Evolutionary conservation across 92 coral and sea anemone genomes (phyloP).

Genomic region (Actinernus sp.): DNA sequence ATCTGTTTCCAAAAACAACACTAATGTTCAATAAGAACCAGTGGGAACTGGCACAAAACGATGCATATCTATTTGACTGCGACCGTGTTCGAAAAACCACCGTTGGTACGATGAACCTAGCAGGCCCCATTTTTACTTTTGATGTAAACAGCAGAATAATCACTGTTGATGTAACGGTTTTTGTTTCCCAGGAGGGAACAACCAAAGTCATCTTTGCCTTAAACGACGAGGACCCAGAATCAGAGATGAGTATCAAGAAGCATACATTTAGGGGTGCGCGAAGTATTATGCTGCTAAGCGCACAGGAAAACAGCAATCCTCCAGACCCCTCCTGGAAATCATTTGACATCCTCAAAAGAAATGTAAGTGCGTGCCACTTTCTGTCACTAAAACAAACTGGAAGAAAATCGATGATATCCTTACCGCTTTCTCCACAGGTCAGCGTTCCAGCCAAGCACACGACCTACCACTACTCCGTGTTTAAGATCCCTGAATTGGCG

Average conservation of each 20-base stretch:
- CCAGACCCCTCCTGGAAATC: constrained; percentile 8
- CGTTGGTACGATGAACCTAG: too few species aligned
- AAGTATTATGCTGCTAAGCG: constrained; percentile 48
- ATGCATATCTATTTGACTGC: too few species aligned
- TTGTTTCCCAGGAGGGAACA: constrained; percentile 55
- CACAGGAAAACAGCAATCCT: constrained; percentile 14
- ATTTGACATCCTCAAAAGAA: constrained; percentile 1
- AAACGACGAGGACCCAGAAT: constrained; percentile 23
- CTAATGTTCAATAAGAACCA: too few species aligned
- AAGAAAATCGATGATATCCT: too few species aligned
- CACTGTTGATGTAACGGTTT: too few species aligned
- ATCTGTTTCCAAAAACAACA: too few species aligned
- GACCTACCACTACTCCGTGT: constrained; percentile 53
- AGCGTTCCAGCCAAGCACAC: constrained; percentile 38
- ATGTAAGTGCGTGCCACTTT: too few species aligned
- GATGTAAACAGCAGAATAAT: too few species aligned
- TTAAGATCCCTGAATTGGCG: constrained; percentile 38
- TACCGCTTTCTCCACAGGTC: constrained; percentile 14
- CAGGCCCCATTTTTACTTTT: too few species aligned
- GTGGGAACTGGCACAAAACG: too few species aligned
- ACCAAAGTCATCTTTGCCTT: constrained; percentile 53
- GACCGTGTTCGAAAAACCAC: too few species aligned
- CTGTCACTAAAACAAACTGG: too few species aligned
- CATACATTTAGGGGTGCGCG: constrained; percentile 41
- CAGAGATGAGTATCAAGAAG: constrained; percentile 2